phyloP scores from a whole-genome alignment of 2,888 invertebrate species.

The Acrobasis consociella region DNA sequence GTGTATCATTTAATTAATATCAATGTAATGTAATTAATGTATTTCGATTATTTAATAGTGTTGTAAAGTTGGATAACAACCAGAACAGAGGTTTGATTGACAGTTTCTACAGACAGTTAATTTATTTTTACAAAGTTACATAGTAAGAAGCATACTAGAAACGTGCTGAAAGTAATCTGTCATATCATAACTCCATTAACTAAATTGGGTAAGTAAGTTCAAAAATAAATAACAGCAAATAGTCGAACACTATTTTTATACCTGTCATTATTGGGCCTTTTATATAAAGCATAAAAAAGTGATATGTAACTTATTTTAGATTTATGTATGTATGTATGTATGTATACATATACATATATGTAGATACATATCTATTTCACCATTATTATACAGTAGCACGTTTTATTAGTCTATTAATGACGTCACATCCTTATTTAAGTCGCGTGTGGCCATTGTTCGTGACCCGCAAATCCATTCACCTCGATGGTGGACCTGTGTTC shows the following conservation, averaged over 20 bases:
- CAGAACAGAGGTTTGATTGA: too few species aligned
- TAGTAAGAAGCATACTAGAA: too few species aligned
- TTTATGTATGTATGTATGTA: too few species aligned
- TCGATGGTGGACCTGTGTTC: background rate
- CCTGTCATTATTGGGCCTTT: too few species aligned
- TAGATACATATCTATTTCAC: background rate
- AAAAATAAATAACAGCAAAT: too few species aligned
- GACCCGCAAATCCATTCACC: conserved; percentile 9
- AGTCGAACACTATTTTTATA: too few species aligned
- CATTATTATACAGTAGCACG: background rate
- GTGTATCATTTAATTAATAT: conserved; percentile 8
- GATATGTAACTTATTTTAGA: background rate
- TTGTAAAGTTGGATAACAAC: background rate
- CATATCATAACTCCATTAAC: too few species aligned
- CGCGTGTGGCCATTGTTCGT: conserved; percentile 14
- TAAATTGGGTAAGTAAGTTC: too few species aligned
- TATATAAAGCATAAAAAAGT: too few species aligned
- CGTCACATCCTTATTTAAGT: conserved; percentile 14
- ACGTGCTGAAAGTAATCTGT: too few species aligned
- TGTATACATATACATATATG: background rate
- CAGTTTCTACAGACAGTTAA: too few species aligned
- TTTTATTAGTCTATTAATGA: conserved; percentile 1
- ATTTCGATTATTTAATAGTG: background rate
- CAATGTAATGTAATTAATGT: conserved; percentile 2
- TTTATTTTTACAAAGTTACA: too few species aligned